Evolutionary conservation across 1,140 invertebrate species (phyloP).

Genomic region (Psilanteris sp.): DNA sequence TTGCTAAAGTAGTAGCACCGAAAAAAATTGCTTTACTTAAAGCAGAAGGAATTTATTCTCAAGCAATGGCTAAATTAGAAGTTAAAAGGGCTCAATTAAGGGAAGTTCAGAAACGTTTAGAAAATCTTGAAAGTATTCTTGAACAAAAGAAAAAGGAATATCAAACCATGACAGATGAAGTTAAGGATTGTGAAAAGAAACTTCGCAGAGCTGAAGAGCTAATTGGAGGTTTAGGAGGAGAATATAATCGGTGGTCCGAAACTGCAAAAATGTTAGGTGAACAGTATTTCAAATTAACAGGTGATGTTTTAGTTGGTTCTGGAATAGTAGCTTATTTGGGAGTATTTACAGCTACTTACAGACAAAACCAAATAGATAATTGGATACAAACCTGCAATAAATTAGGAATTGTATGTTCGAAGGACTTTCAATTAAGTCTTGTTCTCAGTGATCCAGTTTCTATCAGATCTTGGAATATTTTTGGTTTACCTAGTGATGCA

Average conservation of each 20-base stretch:
- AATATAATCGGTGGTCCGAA: constrained; percentile 90
- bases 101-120: constrained; percentile 83
- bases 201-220: constrained; percentile 94
- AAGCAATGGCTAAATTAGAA: constrained; percentile 85
- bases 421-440: constrained; percentile 87
- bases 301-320: constrained; percentile 79
- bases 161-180: constrained; percentile 88
- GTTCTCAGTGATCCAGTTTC: constrained; percentile 92
- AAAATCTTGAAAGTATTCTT: constrained; percentile 84
- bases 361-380: constrained; percentile 85
- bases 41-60: constrained; percentile 86
- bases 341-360: constrained; percentile 90
- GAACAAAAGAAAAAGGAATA: constrained; percentile 81
- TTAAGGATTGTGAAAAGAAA: constrained; percentile 92
- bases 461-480: constrained; percentile 94
- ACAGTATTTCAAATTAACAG: constrained; percentile 80
- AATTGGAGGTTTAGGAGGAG: constrained; percentile 89
- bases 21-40: constrained; percentile 89
- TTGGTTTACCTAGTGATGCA: constrained; percentile 91
- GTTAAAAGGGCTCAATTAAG: constrained; percentile 88
- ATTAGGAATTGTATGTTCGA: constrained; percentile 87
- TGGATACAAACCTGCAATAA: constrained; percentile 86
- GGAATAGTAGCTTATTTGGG: constrained; percentile 95
- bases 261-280: constrained; percentile 87
- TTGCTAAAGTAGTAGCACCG: constrained; percentile 93